These are phyloP conservation scores for Papilio polyxenes DNA, from an alignment of 1,140 invertebrate genomes.

Conservation along the genomic window DNA sequence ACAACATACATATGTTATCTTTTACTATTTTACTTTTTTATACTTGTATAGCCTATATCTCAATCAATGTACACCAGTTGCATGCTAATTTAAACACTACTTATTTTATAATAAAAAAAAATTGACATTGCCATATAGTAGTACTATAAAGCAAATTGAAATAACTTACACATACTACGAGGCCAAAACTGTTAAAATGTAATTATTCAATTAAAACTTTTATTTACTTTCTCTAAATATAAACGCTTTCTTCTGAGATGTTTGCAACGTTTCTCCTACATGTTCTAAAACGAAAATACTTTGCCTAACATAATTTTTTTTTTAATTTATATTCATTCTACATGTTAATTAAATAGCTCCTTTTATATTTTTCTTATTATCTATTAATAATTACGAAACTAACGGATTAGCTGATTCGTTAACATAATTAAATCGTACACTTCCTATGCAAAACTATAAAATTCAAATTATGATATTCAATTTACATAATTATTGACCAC, in stretches of 20 bases:
- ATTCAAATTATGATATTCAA: not conserved
- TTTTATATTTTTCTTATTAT: not conserved
- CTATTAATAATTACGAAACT: not conserved
- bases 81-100: not conserved
- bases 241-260: not conserved
- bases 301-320: not conserved
- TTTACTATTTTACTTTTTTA: too few species aligned
- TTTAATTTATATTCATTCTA: not conserved
- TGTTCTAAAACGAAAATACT: too few species aligned
- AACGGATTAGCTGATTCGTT: not conserved
- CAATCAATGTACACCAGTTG: too few species aligned
- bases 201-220: not conserved
- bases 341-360: not conserved
- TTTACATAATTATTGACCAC: not conserved
- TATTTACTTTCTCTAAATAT: not conserved
- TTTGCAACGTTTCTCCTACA: too few species aligned
- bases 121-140: not conserved
- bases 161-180: not conserved
- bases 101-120: too few species aligned
- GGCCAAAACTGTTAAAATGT: not conserved
- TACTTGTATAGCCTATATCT: too few species aligned
- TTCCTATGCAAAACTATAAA: constrained; percentile 5
- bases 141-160: not conserved
- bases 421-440: not conserved
- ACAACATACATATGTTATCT: too few species aligned